Percentiles rank a stretch among this genome's conserved stretches.
Evolutionary conservation across 2,888 invertebrate species (phyloP).

Genomic region (Phasia obesa): DNA sequence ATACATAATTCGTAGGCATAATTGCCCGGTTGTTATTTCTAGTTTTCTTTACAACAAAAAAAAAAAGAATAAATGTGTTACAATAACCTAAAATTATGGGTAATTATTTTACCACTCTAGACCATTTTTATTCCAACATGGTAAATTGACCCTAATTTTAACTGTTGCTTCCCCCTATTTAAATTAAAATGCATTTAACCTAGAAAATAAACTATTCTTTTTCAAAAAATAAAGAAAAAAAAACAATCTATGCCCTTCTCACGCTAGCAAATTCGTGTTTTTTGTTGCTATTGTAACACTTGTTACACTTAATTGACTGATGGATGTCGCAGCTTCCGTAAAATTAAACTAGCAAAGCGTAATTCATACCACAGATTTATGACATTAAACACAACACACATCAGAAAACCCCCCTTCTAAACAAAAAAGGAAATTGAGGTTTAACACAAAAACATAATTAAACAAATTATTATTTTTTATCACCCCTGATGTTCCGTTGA

Average conservation of each 20-base stretch:
- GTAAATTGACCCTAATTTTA: too few species aligned
- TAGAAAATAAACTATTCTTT: neutral
- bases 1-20: too few species aligned
- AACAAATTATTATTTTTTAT: slow-evolving; percentile 22
- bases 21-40: too few species aligned
- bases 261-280: slow-evolving; percentile 1
- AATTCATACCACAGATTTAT: slow-evolving; percentile 56
- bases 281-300: slow-evolving; percentile 9
- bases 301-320: slow-evolving; percentile 22
- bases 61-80: too few species aligned
- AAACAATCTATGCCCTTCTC: neutral
- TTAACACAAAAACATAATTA: slow-evolving; percentile 46
- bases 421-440: slow-evolving; percentile 55
- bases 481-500: neutral
- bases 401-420: neutral
- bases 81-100: too few species aligned
- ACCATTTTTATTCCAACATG: too few species aligned
- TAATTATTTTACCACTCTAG: too few species aligned
- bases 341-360: slow-evolving; percentile 36
- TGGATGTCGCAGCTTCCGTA: slow-evolving; percentile 46
- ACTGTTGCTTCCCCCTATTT: neutral
- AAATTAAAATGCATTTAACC: slow-evolving; percentile 6
- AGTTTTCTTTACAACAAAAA: too few species aligned
- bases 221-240: too few species aligned
- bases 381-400: slow-evolving; percentile 20